phyloP scores from a whole-genome alignment of 2,113 vertebrate species.

The Cephalopterus ornatus region DNA sequence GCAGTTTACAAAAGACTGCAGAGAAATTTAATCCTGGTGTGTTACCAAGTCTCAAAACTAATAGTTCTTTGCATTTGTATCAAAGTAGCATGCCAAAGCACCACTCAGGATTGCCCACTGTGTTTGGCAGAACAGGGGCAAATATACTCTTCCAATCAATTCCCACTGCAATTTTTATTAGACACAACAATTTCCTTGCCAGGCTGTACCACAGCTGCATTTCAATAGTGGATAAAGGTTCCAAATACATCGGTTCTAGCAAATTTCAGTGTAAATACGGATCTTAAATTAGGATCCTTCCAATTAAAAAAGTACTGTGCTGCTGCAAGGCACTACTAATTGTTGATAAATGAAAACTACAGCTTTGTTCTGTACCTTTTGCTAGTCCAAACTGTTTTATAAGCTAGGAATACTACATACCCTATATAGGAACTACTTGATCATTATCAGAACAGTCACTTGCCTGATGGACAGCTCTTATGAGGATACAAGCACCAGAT shows the following conservation, averaged over 20 bases:
- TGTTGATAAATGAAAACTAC: not conserved
- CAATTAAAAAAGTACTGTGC: not conserved
- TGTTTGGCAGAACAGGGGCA: not conserved
- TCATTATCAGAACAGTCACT: not conserved
- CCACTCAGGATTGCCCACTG: not conserved
- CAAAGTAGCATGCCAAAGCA: not conserved
- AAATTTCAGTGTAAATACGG: not conserved
- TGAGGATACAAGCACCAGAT: not conserved
- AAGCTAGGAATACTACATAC: not conserved
- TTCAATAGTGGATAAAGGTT: not conserved
- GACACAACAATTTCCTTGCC: slow-evolving; percentile 3
- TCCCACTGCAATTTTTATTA: slow-evolving; percentile 12
- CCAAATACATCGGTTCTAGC: not conserved
- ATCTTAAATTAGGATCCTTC: not conserved
- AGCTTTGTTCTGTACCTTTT: not conserved
- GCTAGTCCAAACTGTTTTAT: not conserved
- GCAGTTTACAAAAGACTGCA: not conserved
- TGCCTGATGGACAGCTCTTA: not conserved
- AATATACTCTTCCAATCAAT: slow-evolving; percentile 31
- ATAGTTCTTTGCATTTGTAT: not conserved
- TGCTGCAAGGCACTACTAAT: not conserved
- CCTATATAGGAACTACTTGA: not conserved
- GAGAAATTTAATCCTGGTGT: not conserved
- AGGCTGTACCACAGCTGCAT: not conserved
- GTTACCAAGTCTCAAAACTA: not conserved